Conservation (phyloP, 2,113 vertebrate genomes). For the Caranx ignobilis region DNA sequence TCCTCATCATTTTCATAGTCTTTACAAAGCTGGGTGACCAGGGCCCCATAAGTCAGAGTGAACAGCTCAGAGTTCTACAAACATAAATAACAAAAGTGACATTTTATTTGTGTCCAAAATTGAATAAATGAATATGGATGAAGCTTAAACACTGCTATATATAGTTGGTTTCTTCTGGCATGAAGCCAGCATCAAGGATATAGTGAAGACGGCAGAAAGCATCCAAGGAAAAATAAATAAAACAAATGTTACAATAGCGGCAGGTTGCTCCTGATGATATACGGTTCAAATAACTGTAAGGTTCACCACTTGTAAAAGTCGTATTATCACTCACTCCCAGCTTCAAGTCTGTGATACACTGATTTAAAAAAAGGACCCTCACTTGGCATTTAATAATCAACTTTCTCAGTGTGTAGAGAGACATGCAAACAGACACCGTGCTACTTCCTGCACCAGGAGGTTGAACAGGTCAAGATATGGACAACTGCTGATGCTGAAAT, state of each 20-base stretch:
- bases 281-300: background rate
- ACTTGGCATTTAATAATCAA: too few relatives aligned
- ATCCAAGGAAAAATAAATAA: background rate
- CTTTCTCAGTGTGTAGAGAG: background rate
- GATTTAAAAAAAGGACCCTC: too few relatives aligned
- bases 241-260: background rate
- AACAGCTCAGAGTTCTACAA: constrained; percentile 97
- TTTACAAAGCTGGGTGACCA: constrained; percentile 98
- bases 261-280: background rate
- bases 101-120: background rate
- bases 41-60: constrained; percentile 95
- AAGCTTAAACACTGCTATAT: background rate
- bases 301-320: background rate
- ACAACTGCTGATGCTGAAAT: constrained; percentile 36
- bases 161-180: background rate
- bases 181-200: background rate
- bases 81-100: background rate
- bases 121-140: background rate
- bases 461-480: background rate
- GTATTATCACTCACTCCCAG: background rate
- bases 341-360: background rate
- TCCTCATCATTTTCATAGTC: constrained; percentile 99
- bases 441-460: background rate
- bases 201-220: background rate
- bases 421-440: background rate